These are phyloP conservation scores for Crocallis elinguaria DNA, from an alignment of 2,888 invertebrate species.

Conservation along the genomic window DNA sequence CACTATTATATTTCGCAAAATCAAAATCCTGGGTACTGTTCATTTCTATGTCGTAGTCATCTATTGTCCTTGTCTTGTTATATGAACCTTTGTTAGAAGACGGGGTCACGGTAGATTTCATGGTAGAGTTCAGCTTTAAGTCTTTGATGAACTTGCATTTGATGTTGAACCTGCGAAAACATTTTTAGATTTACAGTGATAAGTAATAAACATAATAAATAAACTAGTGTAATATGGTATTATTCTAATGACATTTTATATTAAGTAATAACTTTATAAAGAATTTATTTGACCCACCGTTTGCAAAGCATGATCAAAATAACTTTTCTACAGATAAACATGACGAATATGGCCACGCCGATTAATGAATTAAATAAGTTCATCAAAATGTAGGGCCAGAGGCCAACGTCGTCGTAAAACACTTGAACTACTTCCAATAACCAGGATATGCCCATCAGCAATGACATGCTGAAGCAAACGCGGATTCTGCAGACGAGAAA, in stretches of 20 bases:
- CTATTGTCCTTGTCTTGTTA: background rate
- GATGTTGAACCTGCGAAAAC: conserved; percentile 21
- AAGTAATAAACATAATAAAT: no score
- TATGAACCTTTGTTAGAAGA: conserved; percentile 9
- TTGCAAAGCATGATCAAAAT: conserved; percentile 39
- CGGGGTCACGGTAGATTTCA: background rate
- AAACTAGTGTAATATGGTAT: no score
- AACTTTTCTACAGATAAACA: conserved; percentile 50
- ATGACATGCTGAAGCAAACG: conserved; percentile 48
- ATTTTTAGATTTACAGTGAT: no score
- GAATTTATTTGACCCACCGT: conserved; percentile 38
- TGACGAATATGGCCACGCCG: conserved; percentile 52
- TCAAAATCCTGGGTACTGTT: no score
- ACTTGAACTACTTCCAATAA: conserved; percentile 42
- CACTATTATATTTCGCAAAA: background rate
- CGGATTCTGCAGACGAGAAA: conserved; percentile 43
- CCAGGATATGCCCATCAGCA: conserved; percentile 56
- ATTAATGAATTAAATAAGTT: conserved; percentile 44
- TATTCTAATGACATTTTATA: no score
- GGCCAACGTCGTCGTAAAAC: background rate
- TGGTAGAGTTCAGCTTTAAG: conserved; percentile 1
- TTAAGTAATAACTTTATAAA: no score
- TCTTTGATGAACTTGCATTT: conserved; percentile 4
- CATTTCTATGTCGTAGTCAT: conserved; percentile 10
- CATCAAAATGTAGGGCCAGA: conserved; percentile 29